Base-by-base conservation (phyloP, 2,113 vertebrate genomes). In the Tamias sibiricus region DNA sequence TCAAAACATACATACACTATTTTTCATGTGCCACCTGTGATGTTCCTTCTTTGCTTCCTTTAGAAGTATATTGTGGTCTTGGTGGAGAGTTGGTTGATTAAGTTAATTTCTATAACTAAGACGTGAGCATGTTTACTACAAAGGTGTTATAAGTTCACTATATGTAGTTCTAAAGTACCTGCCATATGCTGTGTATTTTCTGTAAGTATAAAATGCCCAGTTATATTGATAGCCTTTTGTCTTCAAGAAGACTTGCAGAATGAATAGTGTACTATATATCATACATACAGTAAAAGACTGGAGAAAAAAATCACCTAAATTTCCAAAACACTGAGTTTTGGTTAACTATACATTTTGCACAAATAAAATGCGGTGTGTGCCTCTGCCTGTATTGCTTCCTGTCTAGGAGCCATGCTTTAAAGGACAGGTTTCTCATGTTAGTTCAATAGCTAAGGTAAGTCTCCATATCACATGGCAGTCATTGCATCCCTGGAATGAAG, bases 321-420 rank as follows among this genome's bases (percentile, higher is more conserved):
- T 88, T 54, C 30, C 49, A n/a, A 80, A 87, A 91, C 24, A 75
- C 4, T 66, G 49, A 52, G n/a, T 59, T 85, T 82, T 79, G 8
- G 74, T 24, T 37, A n/a, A 32, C n/a, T 81, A 24, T 90, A 52
- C 22, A 87, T 87, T 90, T 87, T 64, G 3, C 64, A 59, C 40
- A 62, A 88, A 64, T 40, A 79, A 88, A 74, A 71, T 10, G 54
- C 47, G 62, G 44, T 71, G 19, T 13, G 11, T 76, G 68, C 9
- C 20, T 96, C 57, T 97, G 9, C 69, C 69, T 84, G 40, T 93
- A 13, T 44, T 84, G n/a, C 40, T 79, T 87, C 69, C 87, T 90
- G 13, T 74, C 20, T 26, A 68, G 75, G 9, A 92, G 24, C 59
- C 57, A 44, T 9, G 35, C 47, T 47, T 20, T 92, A 26, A 74